These are phyloP conservation scores for Phylloscopus trochilus DNA, from an alignment of 2,113 vertebrate genomes.

Conservation along the genomic window DNA sequence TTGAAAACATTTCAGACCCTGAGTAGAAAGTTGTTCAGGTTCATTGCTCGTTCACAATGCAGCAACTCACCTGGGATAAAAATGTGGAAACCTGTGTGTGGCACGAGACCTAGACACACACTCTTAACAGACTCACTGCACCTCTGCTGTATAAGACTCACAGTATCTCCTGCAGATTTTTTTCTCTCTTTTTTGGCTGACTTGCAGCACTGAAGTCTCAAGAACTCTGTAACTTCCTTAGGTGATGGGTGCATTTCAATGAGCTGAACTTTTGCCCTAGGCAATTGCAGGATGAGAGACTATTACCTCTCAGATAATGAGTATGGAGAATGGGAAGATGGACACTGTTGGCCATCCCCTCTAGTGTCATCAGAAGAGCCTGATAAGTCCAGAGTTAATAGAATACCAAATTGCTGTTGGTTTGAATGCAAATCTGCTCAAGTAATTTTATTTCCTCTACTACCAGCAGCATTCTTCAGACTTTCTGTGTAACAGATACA, in stretches of 20 bases:
- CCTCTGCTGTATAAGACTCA: background rate
- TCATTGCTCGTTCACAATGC: background rate
- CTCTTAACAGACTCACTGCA: background rate
- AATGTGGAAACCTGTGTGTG: background rate
- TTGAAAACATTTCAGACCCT: background rate
- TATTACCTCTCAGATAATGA: background rate
- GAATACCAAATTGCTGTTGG: background rate
- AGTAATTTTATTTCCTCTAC: background rate
- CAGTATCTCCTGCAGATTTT: background rate
- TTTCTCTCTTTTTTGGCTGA: background rate
- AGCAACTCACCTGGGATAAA: background rate
- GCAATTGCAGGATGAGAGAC: background rate
- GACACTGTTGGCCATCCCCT: fast-evolving
- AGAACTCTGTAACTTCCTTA: background rate
- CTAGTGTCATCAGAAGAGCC: background rate
- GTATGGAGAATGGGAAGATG: background rate
- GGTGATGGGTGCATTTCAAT: background rate
- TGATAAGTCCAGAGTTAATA: background rate
- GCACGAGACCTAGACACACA: background rate
- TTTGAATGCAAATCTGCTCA: background rate
- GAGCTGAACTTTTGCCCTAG: background rate
- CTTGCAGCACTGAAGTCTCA: background rate
- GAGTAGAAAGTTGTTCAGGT: background rate
- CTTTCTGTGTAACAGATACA: background rate
- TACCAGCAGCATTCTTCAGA: background rate